A percentile compares a stretch with the other conserved stretches of the same genome.
Evolutionary conservation across 2,797 vertebrate species (phyloP).

Genomic region (Eleutherodactylus coqui): DNA sequence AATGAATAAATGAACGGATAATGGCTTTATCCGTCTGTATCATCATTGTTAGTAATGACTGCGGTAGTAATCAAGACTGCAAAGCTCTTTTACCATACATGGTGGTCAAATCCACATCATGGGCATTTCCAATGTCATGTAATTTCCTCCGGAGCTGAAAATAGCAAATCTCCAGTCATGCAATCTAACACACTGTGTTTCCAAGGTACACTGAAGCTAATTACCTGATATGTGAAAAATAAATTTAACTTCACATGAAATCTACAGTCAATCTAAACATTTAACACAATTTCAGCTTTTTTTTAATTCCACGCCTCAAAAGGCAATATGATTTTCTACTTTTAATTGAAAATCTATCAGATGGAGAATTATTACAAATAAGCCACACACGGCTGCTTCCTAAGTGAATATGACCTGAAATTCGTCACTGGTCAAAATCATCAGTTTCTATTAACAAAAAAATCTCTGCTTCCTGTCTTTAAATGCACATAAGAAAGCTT

Average conservation of each 20-base stretch:
- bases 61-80: not conserved
- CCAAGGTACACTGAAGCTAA: not conserved
- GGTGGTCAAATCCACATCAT: conserved; percentile 26
- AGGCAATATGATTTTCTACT: not conserved
- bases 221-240: not conserved
- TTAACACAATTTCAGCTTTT: not conserved
- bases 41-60: conserved; percentile 37
- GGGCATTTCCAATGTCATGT: conserved; percentile 27
- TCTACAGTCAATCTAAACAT: not conserved
- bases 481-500: not conserved
- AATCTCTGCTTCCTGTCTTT: not conserved
- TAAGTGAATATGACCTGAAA: not conserved
- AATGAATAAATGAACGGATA: conserved; percentile 24
- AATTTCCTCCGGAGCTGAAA: conserved; percentile 35
- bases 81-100: conserved; percentile 37
- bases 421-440: not conserved
- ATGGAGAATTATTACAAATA: not conserved
- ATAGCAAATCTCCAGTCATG: conserved; percentile 34
- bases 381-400: not conserved
- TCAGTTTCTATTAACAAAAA: not conserved
- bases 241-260: not conserved
- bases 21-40: conserved; percentile 22
- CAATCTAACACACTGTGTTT: not conserved
- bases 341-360: not conserved
- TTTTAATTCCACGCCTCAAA: not conserved